phyloP scores from a whole-genome alignment of 2,888 invertebrate genomes.

The Argynnis bischoffii region DNA sequence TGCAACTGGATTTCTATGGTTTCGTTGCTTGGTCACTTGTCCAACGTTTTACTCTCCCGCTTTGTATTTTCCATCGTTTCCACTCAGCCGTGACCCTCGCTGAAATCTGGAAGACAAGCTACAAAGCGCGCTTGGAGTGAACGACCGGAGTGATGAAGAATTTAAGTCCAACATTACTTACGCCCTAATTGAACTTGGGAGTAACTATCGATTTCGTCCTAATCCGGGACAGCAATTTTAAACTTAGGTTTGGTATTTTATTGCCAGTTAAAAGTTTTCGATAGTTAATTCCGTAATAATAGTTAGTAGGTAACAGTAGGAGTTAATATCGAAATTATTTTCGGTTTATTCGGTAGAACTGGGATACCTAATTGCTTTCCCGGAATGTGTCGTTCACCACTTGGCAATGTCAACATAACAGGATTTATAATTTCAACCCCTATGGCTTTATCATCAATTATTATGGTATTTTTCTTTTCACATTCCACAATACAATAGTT shows the following conservation, averaged over 20 bases:
- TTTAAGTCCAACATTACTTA: slow-evolving; percentile 50
- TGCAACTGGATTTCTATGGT: slow-evolving; percentile 95
- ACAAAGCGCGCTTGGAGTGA: slow-evolving; percentile 95
- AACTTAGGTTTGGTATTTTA: slow-evolving; percentile 65
- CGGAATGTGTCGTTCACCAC: slow-evolving; percentile 47
- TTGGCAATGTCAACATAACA: slow-evolving; percentile 30
- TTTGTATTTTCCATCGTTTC: slow-evolving; percentile 98
- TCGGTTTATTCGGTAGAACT: slow-evolving; percentile 36
- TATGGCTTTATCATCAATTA: slow-evolving; percentile 14
- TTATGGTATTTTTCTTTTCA: slow-evolving; percentile 49
- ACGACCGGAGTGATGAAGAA: slow-evolving; percentile 48
- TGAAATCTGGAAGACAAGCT: slow-evolving; percentile 97
- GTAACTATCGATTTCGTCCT: slow-evolving; percentile 66
- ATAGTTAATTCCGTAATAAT: slow-evolving; percentile 53
- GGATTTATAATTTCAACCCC: slow-evolving; percentile 29
- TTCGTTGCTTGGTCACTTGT: slow-evolving; percentile 96
- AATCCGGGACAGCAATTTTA: slow-evolving; percentile 73
- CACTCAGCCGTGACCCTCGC: slow-evolving; percentile 97
- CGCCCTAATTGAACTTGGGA: slow-evolving; percentile 27
- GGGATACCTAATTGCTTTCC: slow-evolving; percentile 57
- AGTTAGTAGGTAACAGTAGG: slow-evolving; percentile 53
- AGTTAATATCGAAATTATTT: slow-evolving; percentile 63
- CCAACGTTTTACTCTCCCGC: slow-evolving; percentile 94
- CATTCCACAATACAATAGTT: slow-evolving; percentile 66
- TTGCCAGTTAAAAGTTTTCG: slow-evolving; percentile 67